Evolutionary conservation across 2,113 vertebrate species (phyloP).

Genomic region (Dermatemys mawii): DNA sequence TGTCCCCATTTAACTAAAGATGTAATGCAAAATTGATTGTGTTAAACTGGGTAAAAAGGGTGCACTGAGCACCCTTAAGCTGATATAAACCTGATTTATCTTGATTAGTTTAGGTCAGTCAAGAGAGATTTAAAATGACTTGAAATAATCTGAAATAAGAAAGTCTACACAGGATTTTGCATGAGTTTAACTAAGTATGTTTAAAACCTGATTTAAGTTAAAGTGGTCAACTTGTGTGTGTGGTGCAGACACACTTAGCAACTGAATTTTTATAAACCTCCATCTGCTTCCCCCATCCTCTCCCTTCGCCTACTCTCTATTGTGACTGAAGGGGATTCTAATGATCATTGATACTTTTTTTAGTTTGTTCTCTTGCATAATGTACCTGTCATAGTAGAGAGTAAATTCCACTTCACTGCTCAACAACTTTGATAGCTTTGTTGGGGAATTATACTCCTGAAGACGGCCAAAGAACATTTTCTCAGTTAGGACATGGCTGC

Average conservation of each 20-base stretch:
- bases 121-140: slow-evolving; percentile 52
- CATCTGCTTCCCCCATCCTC: not conserved
- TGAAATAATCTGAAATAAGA: slow-evolving; percentile 35
- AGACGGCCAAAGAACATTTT: not conserved
- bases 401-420: slow-evolving; percentile 49
- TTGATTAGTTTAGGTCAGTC: not conserved
- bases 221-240: not conserved
- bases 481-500: not conserved
- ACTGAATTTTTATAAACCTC: slow-evolving; percentile 30
- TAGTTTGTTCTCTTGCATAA: slow-evolving; percentile 14
- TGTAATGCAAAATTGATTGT: slow-evolving; percentile 39
- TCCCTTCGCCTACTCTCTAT: not conserved
- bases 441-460: slow-evolving; percentile 18
- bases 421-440: slow-evolving; percentile 38
- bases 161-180: slow-evolving; percentile 42
- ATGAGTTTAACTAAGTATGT: slow-evolving; percentile 27
- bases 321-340: not conserved
- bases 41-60: slow-evolving; percentile 37
- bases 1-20: slow-evolving; percentile 34
- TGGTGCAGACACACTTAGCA: not conserved
- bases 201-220: slow-evolving; percentile 19
- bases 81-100: slow-evolving; percentile 53
- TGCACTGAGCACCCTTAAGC: not conserved
- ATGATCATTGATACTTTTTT: not conserved
- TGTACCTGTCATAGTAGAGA: slow-evolving; percentile 53